These are phyloP conservation scores for Phragmatobia fuliginosa DNA, from an alignment of 2,888 invertebrate genomes.

Conservation along the genomic window DNA sequence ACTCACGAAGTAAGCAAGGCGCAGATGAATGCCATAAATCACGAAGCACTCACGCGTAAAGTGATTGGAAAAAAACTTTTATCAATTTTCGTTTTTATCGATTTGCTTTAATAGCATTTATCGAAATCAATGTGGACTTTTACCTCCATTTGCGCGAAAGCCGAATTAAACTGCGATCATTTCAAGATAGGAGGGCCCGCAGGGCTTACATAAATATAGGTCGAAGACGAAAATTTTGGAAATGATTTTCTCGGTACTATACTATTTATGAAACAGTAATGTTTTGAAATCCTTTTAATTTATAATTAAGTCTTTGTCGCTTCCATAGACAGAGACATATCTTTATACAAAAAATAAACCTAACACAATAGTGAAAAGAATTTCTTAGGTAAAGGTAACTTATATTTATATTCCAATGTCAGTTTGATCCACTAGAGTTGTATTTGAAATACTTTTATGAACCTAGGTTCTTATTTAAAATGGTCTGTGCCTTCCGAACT, in stretches of 20 bases:
- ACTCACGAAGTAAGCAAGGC: slow-evolving; percentile 53
- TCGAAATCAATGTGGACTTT: slow-evolving; percentile 70
- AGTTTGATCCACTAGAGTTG: too few relatives aligned
- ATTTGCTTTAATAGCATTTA: slow-evolving; percentile 73
- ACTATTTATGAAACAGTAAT: slow-evolving; percentile 46
- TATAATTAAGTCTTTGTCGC: slow-evolving; percentile 21
- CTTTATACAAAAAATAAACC: too few relatives aligned
- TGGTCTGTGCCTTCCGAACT: too few relatives aligned
- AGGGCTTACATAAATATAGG: slow-evolving; percentile 58
- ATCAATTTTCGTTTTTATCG: slow-evolving; percentile 72
- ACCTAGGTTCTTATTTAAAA: too few relatives aligned
- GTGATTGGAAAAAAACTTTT: slow-evolving; percentile 67
- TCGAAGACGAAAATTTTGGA: slow-evolving; percentile 21
- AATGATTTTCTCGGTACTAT: slow-evolving; percentile 38
- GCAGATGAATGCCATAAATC: slow-evolving; percentile 67
- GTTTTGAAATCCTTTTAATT: slow-evolving; percentile 33
- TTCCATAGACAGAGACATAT: too few relatives aligned
- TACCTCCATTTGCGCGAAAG: slow-evolving; percentile 73
- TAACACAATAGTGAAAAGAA: too few relatives aligned
- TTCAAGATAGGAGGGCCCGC: slow-evolving; percentile 44
- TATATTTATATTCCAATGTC: too few relatives aligned
- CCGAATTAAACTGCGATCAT: slow-evolving; percentile 53
- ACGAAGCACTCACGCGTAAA: slow-evolving; percentile 81
- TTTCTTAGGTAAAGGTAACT: not conserved
- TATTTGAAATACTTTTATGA: too few relatives aligned